phyloP scores from a whole-genome alignment of 2,888 invertebrate genomes.

The Pandemis corylana region DNA sequence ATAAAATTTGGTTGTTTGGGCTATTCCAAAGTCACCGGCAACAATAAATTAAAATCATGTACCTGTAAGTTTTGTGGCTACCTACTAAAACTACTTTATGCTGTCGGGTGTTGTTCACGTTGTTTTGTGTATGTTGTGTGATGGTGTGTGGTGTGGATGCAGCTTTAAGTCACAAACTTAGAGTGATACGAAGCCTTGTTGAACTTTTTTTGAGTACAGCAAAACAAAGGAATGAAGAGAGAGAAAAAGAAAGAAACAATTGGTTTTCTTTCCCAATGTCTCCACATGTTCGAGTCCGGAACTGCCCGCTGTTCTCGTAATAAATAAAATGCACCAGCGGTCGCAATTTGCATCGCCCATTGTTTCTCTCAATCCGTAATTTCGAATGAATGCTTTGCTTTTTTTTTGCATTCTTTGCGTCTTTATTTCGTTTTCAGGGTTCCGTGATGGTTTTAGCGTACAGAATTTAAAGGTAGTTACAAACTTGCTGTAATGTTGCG shows the following conservation, averaged over 20 bases:
- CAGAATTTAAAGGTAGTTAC: too few relatives aligned
- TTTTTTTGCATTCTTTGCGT: slow-evolving; percentile 43
- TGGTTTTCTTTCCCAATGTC: background rate
- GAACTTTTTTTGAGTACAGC: too few relatives aligned
- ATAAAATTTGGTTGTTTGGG: slow-evolving; percentile 61
- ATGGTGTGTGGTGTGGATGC: too few relatives aligned
- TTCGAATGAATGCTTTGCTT: slow-evolving; percentile 66
- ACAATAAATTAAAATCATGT: background rate
- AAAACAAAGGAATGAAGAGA: too few relatives aligned
- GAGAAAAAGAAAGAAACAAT: background rate
- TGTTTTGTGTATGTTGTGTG: too few relatives aligned
- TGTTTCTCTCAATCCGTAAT: slow-evolving; percentile 74
- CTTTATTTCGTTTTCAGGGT: slow-evolving; percentile 24
- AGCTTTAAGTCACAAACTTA: too few relatives aligned
- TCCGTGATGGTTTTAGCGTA: background rate
- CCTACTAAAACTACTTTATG: too few relatives aligned
- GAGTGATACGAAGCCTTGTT: too few relatives aligned
- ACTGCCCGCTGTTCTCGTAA: slow-evolving; percentile 47
- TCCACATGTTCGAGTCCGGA: slow-evolving; percentile 18
- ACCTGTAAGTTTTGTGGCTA: background rate
- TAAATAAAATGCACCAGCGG: slow-evolving; percentile 66
- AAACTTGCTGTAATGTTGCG: too few relatives aligned
- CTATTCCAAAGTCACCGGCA: slow-evolving; percentile 41
- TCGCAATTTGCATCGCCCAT: slow-evolving; percentile 79
- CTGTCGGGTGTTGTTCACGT: too few relatives aligned